A percentile compares a stretch with the other conserved stretches of the same genome.
Conservation (phyloP, 2,888 invertebrate species). For the Empis stercorea region DNA sequence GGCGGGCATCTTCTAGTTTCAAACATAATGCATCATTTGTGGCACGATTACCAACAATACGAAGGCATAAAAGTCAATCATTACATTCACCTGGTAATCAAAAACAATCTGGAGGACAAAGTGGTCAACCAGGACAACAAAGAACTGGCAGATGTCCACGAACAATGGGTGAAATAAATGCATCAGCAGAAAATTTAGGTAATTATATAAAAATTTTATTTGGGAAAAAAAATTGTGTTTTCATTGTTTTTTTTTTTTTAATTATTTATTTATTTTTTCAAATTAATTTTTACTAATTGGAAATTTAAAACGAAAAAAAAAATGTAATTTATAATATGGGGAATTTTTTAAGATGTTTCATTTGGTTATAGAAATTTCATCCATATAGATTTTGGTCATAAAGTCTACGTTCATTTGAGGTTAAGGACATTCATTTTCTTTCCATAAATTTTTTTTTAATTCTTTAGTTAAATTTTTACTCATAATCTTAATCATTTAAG, state of each 20-base stretch:
- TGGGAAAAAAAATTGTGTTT: background rate
- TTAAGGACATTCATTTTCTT: too few relatives aligned
- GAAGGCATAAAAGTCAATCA: constrained; percentile 66
- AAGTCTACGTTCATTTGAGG: too few relatives aligned
- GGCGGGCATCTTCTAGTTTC: constrained; percentile 69
- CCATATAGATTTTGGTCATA: too few relatives aligned
- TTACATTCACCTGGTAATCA: constrained; percentile 54
- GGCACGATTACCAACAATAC: constrained; percentile 76
- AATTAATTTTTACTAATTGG: constrained; percentile 9
- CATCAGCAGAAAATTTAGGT: constrained; percentile 66
- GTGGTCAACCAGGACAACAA: constrained; percentile 17
- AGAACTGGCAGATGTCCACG: constrained; percentile 40
- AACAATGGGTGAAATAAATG: constrained; percentile 57
- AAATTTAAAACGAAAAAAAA: background rate
- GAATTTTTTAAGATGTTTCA: too few relatives aligned
- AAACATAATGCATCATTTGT: constrained; percentile 91
- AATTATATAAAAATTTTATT: constrained; percentile 22
- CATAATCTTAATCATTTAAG: too few relatives aligned
- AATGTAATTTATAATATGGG: background rate
- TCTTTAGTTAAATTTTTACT: too few relatives aligned
- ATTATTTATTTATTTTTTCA: background rate
- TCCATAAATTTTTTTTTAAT: too few relatives aligned
- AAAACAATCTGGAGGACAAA: background rate
- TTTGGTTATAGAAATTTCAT: too few relatives aligned
- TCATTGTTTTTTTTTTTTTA: constrained; percentile 2